Conservation (phyloP, 92 coral and sea anemone genomes). For the Plumapathes pennacea region DNA sequence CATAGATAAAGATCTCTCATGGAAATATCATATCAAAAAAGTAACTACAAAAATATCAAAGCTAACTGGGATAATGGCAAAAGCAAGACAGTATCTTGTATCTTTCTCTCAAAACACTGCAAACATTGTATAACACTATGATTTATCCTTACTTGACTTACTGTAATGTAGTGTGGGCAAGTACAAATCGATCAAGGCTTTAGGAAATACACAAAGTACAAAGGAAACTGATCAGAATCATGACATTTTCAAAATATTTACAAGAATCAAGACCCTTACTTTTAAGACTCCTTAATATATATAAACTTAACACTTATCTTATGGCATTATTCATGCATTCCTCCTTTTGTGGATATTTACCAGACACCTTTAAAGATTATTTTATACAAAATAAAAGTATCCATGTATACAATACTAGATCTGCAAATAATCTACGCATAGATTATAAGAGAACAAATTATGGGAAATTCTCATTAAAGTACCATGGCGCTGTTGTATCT, state of each 20-base stretch:
- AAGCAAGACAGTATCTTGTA: conserved; percentile 1
- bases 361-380: not conserved
- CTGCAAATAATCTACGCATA: not conserved
- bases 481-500: too few relatives aligned
- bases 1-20: not conserved
- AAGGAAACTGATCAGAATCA: too few relatives aligned
- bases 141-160: not conserved
- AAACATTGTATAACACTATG: not conserved
- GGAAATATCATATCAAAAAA: conserved; percentile 1
- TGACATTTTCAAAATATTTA: too few relatives aligned
- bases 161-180: conserved; percentile 1
- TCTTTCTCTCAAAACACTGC: not conserved
- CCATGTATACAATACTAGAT: not conserved
- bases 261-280: not conserved
- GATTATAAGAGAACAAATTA: not conserved
- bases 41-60: not conserved
- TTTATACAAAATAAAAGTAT: not conserved
- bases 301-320: not conserved
- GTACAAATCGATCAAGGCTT: not conserved
- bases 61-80: not conserved
- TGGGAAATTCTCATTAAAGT: not conserved
- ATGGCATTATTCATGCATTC: not conserved
- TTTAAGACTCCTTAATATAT: not conserved
- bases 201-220: too few relatives aligned
- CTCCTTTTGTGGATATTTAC: not conserved